Percentiles rank a stretch among this genome's conserved stretches.
phyloP scores from a whole-genome alignment of 2,888 invertebrate genomes.

The Lutraria lutraria region DNA sequence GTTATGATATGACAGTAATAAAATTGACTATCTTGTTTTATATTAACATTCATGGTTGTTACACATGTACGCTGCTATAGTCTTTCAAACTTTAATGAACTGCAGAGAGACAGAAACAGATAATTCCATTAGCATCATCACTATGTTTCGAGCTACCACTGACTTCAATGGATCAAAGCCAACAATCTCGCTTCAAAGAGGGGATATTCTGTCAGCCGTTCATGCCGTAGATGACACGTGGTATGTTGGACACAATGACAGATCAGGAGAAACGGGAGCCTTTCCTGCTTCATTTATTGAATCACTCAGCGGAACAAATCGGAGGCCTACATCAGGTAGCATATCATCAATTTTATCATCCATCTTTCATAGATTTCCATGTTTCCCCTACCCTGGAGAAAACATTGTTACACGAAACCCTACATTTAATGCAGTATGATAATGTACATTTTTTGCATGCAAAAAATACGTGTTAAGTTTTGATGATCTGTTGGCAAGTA shows the following conservation, averaged over 20 bases:
- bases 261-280: constrained; percentile 56
- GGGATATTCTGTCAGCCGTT: constrained; percentile 57
- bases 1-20: too few relatives aligned
- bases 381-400: too few relatives aligned
- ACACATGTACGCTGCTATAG: too few relatives aligned
- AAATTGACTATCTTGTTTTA: too few relatives aligned
- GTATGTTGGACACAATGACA: constrained; percentile 61
- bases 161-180: constrained; percentile 55
- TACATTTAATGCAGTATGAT: background rate
- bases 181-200: constrained; percentile 39
- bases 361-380: too few relatives aligned
- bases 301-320: background rate
- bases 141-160: constrained; percentile 55
- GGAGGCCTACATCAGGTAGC: constrained; percentile 45
- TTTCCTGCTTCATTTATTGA: constrained; percentile 62
- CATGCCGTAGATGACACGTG: constrained; percentile 58
- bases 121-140: background rate
- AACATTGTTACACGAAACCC: background rate
- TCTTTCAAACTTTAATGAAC: too few relatives aligned
- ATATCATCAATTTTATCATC: background rate
- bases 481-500: too few relatives aligned
- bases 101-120: too few relatives aligned
- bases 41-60: too few relatives aligned
- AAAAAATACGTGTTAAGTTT: background rate
- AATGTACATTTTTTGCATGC: background rate